Conservation (phyloP, 2,888 invertebrate genomes). For the Acronicta aceris region DNA sequence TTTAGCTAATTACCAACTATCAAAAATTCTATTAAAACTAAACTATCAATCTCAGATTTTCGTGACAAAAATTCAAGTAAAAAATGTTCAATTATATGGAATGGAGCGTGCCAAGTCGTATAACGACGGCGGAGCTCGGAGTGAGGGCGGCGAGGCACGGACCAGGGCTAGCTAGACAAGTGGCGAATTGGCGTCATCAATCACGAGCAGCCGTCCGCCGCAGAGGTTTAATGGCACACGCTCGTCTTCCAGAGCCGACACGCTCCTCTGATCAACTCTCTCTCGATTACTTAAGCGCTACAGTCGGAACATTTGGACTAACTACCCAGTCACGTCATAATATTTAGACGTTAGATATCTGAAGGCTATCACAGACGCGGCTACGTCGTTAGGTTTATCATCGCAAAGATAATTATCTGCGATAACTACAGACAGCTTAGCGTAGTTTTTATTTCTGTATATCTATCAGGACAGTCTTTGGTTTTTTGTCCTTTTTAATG, state of each 20-base stretch:
- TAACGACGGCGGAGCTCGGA: conserved; percentile 52
- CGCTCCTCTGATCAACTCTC: conserved; percentile 68
- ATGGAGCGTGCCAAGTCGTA: conserved; percentile 63
- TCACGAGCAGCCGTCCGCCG: conserved; percentile 74
- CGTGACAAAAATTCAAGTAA: conserved; percentile 35
- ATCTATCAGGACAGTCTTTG: too few species aligned
- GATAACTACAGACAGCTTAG: not conserved
- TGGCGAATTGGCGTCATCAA: conserved; percentile 85
- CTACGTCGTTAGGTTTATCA: not conserved
- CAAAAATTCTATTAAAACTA: too few species aligned
- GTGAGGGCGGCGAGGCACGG: conserved; percentile 48
- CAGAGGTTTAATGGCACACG: conserved; percentile 75
- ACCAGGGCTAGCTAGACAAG: conserved; percentile 66
- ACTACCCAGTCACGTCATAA: conserved; percentile 12
- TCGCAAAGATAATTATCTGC: not conserved
- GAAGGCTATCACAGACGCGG: not conserved
- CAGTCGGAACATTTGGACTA: conserved; percentile 21
- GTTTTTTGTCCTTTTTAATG: too few species aligned
- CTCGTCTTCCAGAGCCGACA: conserved; percentile 68
- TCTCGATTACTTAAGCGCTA: conserved; percentile 60
- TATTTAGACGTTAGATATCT: conserved; percentile 9
- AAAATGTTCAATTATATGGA: conserved; percentile 64
- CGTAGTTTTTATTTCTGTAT: too few species aligned
- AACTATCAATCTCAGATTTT: conserved; percentile 9
- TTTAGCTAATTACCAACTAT: too few species aligned